Conservation (phyloP, 1,140 invertebrate species). For the Drosophila subpulchrella region DNA sequence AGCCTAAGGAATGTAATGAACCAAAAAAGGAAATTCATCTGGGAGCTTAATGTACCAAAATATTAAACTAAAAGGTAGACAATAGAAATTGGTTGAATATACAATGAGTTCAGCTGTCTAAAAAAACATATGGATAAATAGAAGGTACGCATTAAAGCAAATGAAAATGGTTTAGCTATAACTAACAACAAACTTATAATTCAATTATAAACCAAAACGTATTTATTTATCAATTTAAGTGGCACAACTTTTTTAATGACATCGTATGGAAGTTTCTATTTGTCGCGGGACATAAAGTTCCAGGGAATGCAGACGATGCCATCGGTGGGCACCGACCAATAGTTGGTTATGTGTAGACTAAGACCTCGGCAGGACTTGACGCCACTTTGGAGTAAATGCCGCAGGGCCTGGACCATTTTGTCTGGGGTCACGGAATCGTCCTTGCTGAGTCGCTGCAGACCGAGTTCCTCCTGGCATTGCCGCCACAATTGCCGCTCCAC, state of each 20-base stretch:
- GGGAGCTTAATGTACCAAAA: constrained; percentile 1
- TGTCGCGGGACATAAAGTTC: constrained; percentile 88
- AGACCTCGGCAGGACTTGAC: constrained; percentile 85
- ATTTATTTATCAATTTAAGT: constrained; percentile 11
- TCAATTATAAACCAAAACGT: background rate
- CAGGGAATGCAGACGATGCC: constrained; percentile 94
- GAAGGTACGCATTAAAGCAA: too few species aligned
- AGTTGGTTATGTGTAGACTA: constrained; percentile 91
- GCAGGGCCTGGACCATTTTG: constrained; percentile 93
- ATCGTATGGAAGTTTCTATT: background rate
- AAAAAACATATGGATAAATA: background rate
- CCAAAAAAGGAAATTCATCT: constrained; percentile 5
- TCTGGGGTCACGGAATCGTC: constrained; percentile 95
- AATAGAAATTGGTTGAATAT: background rate
- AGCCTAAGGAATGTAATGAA: constrained; percentile 11
- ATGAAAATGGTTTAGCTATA: too few species aligned
- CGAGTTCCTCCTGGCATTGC: constrained; percentile 88
- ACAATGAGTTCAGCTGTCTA: background rate
- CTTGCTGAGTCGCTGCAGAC: constrained; percentile 90
- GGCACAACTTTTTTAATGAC: too few species aligned
- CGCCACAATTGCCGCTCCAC: constrained; percentile 89
- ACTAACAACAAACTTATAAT: background rate
- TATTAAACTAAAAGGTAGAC: background rate
- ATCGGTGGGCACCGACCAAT: constrained; percentile 88
- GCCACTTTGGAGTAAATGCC: constrained; percentile 87